Evolutionary conservation across 2,888 invertebrate genomes (phyloP).

Genomic region (Drosophila mayaguana): DNA sequence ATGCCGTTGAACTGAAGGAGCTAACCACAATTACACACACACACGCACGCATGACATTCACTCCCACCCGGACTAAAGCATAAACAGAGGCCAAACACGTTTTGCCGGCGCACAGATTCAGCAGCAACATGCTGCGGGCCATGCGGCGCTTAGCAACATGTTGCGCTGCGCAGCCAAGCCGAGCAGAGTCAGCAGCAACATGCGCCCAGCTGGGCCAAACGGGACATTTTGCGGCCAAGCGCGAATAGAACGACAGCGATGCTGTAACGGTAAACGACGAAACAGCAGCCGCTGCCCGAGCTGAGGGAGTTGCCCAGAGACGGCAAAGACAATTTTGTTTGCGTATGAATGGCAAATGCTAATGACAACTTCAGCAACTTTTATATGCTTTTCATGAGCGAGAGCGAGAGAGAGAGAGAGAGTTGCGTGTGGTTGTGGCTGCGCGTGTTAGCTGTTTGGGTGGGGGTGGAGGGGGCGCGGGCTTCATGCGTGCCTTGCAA

Average conservation of each 20-base stretch:
- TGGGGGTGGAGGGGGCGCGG: background rate
- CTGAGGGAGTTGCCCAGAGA: too few relatives aligned
- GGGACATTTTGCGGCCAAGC: conserved; percentile 26
- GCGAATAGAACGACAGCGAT: conserved; percentile 16
- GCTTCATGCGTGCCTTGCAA: conserved; percentile 68
- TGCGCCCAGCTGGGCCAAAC: conserved; percentile 18
- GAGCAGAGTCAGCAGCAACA: conserved; percentile 43
- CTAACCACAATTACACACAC: background rate
- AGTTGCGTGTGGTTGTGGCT: conserved; percentile 3
- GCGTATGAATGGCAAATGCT: conserved; percentile 70
- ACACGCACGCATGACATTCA: background rate
- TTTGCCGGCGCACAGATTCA: conserved; percentile 50
- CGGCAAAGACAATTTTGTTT: conserved; percentile 46
- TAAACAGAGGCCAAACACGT: conserved; percentile 12
- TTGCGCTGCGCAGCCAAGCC: conserved; percentile 32
- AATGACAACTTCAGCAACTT: conserved; percentile 67
- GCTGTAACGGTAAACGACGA: conserved; percentile 14
- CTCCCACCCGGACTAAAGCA: background rate
- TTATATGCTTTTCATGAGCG: conserved; percentile 54
- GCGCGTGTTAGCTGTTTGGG: too few relatives aligned
- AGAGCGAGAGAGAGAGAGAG: background rate
- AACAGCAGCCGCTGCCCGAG: background rate
- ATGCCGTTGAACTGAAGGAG: background rate
- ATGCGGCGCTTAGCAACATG: conserved; percentile 52
- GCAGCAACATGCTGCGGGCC: conserved; percentile 38